Evolutionary conservation across 2,888 invertebrate species (phyloP), one percentile per base, ranked within the genome.

Genomic region (Blastobasis lacticolella): DNA sequence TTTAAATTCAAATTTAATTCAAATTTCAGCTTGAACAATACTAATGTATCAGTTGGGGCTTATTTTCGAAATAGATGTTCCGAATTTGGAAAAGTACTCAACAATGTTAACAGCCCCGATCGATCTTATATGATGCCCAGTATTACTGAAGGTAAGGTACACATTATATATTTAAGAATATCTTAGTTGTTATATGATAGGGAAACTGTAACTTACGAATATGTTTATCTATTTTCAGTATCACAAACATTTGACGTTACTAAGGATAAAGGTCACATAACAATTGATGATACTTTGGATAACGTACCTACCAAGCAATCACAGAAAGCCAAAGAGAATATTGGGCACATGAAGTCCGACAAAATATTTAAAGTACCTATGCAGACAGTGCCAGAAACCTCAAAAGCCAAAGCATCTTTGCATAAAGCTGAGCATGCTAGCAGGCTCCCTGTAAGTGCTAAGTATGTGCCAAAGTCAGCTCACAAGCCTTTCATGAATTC

Each of bases 1-100:
- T 23, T 23, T 23, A 23, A 23, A 23, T 23, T 23, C 1, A 23
- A 23, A 23, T 23, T 23, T 23, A 23, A 2, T 23, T 23, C 23
- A 1, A 40, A 23, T 45, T 45, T 10, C 45, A 45, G 45, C 59
- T 69, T 23, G 46, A 77, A 70, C 52, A 75, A 71, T 50, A 74
- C 79, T 42, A 73, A 78, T 48, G 50, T 78, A 54, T 87, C 87
- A 37, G 73, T 85, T 40, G 86, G 86, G 38, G 68, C 79, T 4
- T 88, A 88, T 57, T 88, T 88, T 56, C 72, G 79, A 59, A 77
- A 78, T 37, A 71, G 80, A 59, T 86, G 87, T 59, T 69, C 74
- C 4, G 79, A 79, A 6, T 79, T 87, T 61, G 69, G 66, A 0
- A 73, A 69, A 52, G 72, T 87, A 6, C 69, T 88, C 5, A 59